These are phyloP conservation scores for Corythoichthys haematopterus DNA, from an alignment of 2,113 vertebrate species.

Conservation along the genomic window DNA sequence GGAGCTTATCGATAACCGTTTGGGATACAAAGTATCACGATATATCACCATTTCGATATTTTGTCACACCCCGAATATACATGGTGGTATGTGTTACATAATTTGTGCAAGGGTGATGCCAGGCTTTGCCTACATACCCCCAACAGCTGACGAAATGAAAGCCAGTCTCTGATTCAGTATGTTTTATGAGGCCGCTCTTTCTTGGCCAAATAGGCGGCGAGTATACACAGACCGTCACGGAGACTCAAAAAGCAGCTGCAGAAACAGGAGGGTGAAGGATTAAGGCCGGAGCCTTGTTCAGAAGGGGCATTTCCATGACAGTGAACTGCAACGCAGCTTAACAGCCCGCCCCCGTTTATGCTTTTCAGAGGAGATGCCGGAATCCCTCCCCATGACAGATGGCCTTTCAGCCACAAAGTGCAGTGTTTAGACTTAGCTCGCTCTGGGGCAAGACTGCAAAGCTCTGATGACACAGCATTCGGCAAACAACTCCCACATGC, in stretches of 20 bases:
- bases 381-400: constrained; percentile 74
- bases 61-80: too few species aligned
- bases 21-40: too few species aligned
- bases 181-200: constrained; percentile 46
- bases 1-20: too few species aligned
- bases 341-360: constrained; percentile 73
- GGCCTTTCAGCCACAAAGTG: constrained; percentile 73
- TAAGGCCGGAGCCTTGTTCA: constrained; percentile 65
- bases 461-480: constrained; percentile 72
- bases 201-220: constrained; percentile 43
- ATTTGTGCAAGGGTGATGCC: constrained; percentile 20
- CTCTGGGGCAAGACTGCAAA: constrained; percentile 66
- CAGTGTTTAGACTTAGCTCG: constrained; percentile 72
- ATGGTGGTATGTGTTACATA: background rate
- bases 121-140: constrained; percentile 40
- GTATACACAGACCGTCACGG: constrained; percentile 38
- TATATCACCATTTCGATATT: too few species aligned
- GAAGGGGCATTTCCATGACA: constrained; percentile 76
- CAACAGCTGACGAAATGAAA: constrained; percentile 37
- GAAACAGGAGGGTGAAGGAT: constrained; percentile 63
- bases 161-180: constrained; percentile 52
- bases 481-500: constrained; percentile 68
- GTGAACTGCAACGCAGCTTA: constrained; percentile 67
- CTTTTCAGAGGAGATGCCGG: constrained; percentile 68
- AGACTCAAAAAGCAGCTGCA: constrained; percentile 70